Evolutionary conservation across 2,797 vertebrate genomes (phyloP).

Genomic region (Molossus molossus): DNA sequence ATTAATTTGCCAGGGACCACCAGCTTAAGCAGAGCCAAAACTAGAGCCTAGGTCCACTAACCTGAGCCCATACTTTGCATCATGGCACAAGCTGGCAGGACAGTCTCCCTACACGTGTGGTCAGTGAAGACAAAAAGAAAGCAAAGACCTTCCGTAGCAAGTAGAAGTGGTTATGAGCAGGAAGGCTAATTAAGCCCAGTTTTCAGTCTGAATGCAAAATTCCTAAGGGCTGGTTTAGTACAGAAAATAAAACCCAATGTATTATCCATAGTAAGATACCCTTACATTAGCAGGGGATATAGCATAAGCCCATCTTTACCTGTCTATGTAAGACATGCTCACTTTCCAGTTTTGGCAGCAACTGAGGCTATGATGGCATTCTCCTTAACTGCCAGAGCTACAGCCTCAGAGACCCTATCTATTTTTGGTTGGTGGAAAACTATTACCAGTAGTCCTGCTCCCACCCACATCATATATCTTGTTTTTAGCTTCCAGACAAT

Average conservation of each 20-base stretch:
- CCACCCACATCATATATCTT: neutral
- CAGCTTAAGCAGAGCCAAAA: neutral
- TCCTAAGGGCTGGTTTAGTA: neutral
- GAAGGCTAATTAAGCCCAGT: neutral
- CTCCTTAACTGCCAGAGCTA: neutral
- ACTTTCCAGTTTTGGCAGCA: neutral
- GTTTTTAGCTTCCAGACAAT: neutral
- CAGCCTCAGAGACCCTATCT: neutral
- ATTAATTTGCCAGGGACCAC: neutral
- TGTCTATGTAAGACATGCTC: neutral
- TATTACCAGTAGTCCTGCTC: neutral
- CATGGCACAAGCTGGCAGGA: neutral
- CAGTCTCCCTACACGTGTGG: neutral
- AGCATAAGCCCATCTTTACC: neutral
- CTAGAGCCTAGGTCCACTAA: no score
- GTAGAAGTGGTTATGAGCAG: neutral
- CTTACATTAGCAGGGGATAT: neutral
- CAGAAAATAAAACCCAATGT: neutral
- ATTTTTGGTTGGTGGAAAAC: neutral
- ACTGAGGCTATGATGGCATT: neutral
- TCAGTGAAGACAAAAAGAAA: conserved; percentile 13
- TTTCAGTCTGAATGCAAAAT: neutral
- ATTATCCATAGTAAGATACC: neutral
- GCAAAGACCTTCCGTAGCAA: neutral
- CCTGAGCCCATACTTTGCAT: neutral